Percentiles rank a stretch among this genome's conserved stretches.
Evolutionary conservation across 2,888 invertebrate genomes (phyloP).

Genomic region (Sinotaia quadrata): DNA sequence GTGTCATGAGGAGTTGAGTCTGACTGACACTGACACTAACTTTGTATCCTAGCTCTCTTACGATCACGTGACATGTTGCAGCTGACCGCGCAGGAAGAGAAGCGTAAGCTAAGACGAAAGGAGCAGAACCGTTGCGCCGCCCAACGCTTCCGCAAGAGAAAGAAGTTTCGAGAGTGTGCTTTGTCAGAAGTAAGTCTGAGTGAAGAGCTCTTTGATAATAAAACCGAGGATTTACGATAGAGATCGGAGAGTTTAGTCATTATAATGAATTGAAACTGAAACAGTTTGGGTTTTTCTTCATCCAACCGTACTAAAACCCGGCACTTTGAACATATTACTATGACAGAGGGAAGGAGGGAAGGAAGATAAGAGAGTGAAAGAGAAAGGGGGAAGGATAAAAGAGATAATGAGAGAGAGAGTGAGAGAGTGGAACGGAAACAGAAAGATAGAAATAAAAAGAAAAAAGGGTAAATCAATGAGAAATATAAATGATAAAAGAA

Average conservation of each 20-base stretch:
- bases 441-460: neutral
- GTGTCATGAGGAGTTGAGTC: neutral
- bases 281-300: too few relatives aligned
- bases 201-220: too few relatives aligned
- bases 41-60: neutral
- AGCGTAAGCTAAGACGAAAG: constrained; percentile 11
- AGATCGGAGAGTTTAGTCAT: too few relatives aligned
- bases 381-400: neutral
- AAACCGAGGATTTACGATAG: too few relatives aligned
- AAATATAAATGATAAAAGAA: neutral
- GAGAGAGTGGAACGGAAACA: neutral
- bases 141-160: constrained; percentile 30
- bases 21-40: neutral
- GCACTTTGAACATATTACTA: too few relatives aligned
- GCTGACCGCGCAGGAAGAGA: constrained; percentile 29
- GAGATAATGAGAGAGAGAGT: constrained; percentile 10
- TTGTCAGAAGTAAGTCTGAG: constrained; percentile 28
- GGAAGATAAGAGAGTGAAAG: neutral
- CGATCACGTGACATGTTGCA: neutral
- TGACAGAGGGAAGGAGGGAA: neutral
- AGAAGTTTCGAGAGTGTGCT: constrained; percentile 21
- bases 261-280: too few relatives aligned
- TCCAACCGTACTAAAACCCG: too few relatives aligned
- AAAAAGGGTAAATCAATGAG: neutral
- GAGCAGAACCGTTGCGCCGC: constrained; percentile 32